Evolutionary conservation across 2,113 vertebrate genomes (phyloP), one percentile per base, ranked within the genome.

Genomic region (Xenus cinereus): DNA sequence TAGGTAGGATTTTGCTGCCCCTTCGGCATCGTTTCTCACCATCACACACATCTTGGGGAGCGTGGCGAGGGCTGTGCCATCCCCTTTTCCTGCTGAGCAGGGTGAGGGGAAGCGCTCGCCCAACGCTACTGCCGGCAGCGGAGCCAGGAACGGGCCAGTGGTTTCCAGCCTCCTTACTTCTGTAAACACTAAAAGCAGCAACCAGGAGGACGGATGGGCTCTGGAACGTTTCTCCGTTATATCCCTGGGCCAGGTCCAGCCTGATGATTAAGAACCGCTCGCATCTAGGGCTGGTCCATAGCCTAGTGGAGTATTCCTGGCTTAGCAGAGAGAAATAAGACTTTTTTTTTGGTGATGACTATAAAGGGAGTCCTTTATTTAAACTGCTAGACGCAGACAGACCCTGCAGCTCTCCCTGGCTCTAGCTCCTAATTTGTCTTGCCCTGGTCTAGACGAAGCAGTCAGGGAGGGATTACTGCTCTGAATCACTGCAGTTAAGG

Each of bases 1-100:
- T 99, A 99, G 45, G 97, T 94, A 1, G 14, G 41, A 19, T 1
- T 27, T 19, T 21, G 39, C 32, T 68, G 39, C 45, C 22, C 21
- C 20, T 35, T 6, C 1, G 3, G 11, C 46, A 50, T 57, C 56
- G 4, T 27, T n/a, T 37, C 28, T 46, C 45, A 11, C 30, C 75
- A 32, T 46, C 23, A 10, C n/a, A 1, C 1, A 1, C 8, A 5
- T 3, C 50, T 19, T 19, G 0, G 2, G 76, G 27, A 72, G 35
- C 4, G 1, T 20, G 71, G 21, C 0, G 3, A 33, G 45, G 23
- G n/a, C 41, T 51, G 53, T 24, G 14, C 41, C 68, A 43, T 11
- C 10, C 35, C 6, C 59, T 26, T n/a, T 39, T 20, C 28, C 67
- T 45, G 16, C 33, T 2, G 48, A 28, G 18, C 43, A 13, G n/a